Evolutionary conservation across 1,140 invertebrate genomes (phyloP).

Genomic region (Drosophila albomicans): DNA sequence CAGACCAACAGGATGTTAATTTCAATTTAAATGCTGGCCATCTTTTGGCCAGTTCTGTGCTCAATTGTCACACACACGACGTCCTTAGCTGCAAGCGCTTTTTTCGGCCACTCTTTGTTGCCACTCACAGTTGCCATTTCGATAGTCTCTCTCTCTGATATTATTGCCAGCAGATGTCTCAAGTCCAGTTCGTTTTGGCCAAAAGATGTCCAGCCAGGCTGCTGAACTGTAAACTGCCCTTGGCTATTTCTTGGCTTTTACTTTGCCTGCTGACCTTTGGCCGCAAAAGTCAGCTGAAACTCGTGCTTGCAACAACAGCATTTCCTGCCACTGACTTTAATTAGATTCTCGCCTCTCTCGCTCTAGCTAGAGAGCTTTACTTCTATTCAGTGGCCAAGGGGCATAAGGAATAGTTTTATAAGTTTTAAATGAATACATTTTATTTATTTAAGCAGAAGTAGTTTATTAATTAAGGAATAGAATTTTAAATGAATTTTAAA

Average conservation of each 20-base stretch:
- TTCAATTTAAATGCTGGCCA: constrained; percentile 78
- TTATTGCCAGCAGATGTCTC: constrained; percentile 41
- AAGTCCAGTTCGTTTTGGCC: constrained; percentile 14
- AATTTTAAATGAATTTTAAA: too few species aligned
- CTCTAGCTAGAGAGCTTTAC: constrained; percentile 6
- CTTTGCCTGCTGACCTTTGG: constrained; percentile 42
- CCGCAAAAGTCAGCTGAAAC: constrained; percentile 8
- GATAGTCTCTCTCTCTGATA: constrained; percentile 6
- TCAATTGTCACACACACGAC: constrained; percentile 65
- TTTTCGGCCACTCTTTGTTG: constrained; percentile 44
- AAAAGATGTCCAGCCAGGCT: constrained; percentile 5
- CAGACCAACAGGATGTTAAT: constrained; percentile 74
- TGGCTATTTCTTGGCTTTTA: constrained; percentile 26
- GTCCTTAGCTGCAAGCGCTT: constrained; percentile 58
- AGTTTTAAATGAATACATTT: constrained; percentile 44
- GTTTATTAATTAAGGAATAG: constrained; percentile 12
- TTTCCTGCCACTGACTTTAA: constrained; percentile 64
- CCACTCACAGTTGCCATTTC: constrained; percentile 32
- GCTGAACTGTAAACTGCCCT: constrained; percentile 37
- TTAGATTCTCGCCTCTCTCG: constrained; percentile 54
- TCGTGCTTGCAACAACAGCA: constrained; percentile 37
- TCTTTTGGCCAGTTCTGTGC: constrained; percentile 34
- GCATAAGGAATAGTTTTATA: not conserved
- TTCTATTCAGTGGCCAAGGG: constrained; percentile 4
- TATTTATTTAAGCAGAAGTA: constrained; percentile 18